Evolutionary conservation across 2,888 invertebrate species (phyloP).

Genomic region (Gibbula magus): DNA sequence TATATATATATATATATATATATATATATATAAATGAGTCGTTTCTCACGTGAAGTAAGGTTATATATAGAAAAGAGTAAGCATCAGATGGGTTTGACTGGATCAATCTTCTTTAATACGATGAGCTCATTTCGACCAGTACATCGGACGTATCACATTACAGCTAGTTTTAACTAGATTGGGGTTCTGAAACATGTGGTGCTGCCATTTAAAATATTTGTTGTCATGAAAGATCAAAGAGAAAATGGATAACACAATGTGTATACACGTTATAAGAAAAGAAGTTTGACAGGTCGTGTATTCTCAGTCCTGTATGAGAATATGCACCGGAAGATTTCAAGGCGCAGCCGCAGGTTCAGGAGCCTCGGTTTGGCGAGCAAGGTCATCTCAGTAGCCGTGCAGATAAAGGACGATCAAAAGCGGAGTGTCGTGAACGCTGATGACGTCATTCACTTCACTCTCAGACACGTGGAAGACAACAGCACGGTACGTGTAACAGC

Average conservation of each 20-base stretch:
- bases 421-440: slow-evolving; percentile 25
- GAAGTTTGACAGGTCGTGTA: slow-evolving; percentile 26
- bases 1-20: neutral
- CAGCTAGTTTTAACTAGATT: neutral
- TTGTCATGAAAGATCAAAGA: neutral
- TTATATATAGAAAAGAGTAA: no score
- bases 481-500: neutral
- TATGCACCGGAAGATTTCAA: slow-evolving; percentile 26
- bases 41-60: no score
- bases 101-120: no score
- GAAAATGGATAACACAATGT: neutral
- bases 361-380: slow-evolving; percentile 36
- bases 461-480: slow-evolving; percentile 20
- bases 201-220: neutral
- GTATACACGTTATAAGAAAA: neutral
- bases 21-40: no score
- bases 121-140: no score
- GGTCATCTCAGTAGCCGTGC: slow-evolving; percentile 42
- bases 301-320: slow-evolving; percentile 30
- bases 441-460: slow-evolving; percentile 31
- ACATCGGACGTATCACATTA: no score
- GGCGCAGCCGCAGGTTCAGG: slow-evolving; percentile 12
- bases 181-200: neutral
- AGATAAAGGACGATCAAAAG: slow-evolving; percentile 21
- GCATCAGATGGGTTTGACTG: no score